These are phyloP conservation scores for Phalloptychus januarius DNA, from an alignment of 2,797 vertebrate species.

Conservation along the genomic window DNA sequence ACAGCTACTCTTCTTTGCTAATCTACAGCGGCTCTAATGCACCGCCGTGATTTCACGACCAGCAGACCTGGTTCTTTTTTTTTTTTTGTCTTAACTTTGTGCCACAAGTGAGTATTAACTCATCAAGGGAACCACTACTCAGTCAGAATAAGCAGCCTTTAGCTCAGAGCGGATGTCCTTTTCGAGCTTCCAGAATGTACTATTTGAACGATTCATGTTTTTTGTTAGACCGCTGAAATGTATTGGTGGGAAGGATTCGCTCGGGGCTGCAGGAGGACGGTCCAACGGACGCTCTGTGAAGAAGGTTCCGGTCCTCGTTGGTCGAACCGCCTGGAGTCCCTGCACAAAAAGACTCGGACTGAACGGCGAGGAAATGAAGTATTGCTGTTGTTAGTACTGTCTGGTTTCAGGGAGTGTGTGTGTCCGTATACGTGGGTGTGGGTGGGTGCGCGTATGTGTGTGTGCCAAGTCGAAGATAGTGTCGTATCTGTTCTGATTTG, in stretches of 20 bases:
- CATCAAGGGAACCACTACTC: conserved; percentile 78
- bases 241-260: conserved; percentile 40
- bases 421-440: neutral
- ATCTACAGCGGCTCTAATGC: too few species aligned
- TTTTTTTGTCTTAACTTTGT: conserved; percentile 39
- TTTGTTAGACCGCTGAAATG: conserved; percentile 71
- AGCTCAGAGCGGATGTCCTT: conserved; percentile 58
- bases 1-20: too few species aligned
- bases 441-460: neutral
- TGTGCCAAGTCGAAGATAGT: conserved; percentile 43
- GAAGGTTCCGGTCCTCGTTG: conserved; percentile 36
- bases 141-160: conserved; percentile 69
- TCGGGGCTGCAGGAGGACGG: conserved; percentile 44
- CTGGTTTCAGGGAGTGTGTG: conserved; percentile 70
- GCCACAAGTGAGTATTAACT: conserved; percentile 55
- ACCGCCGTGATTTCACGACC: neutral
- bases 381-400: conserved; percentile 60
- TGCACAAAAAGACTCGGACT: conserved; percentile 52
- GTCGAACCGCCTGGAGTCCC: conserved; percentile 46
- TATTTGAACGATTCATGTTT: conserved; percentile 53
- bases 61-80: conserved; percentile 56
- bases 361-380: conserved; percentile 54
- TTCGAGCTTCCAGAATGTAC: conserved; percentile 73
- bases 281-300: conserved; percentile 30
- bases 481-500: conserved; percentile 54